These are phyloP conservation scores for Catamblyrhynchus diadema DNA, from an alignment of 2,797 vertebrate genomes.

Conservation along the genomic window DNA sequence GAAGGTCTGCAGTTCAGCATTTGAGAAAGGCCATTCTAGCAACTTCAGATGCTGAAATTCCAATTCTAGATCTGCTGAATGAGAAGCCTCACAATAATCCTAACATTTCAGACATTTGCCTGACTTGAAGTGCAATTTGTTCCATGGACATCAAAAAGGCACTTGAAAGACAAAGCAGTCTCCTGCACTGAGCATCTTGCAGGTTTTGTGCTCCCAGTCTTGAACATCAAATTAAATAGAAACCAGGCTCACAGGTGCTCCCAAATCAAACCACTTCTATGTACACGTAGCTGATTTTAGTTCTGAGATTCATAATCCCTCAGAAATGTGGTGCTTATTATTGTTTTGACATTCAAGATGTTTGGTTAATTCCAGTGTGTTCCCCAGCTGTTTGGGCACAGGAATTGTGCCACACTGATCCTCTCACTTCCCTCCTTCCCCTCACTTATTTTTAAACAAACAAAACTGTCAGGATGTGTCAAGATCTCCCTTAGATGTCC, in stretches of 20 bases:
- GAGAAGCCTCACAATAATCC: not conserved
- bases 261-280: not conserved
- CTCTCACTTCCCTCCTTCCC: not conserved
- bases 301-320: not conserved
- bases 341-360: not conserved
- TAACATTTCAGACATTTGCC: not conserved
- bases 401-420: rapidly evolving
- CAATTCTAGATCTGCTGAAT: not conserved
- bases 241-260: not conserved
- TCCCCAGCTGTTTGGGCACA: not conserved
- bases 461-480: not conserved
- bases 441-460: not conserved
- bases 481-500: not conserved
- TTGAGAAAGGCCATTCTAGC: not conserved
- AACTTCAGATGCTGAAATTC: not conserved
- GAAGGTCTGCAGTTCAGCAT: not conserved
- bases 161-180: not conserved
- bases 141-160: not conserved
- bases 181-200: not conserved
- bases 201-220: not conserved
- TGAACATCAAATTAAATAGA: not conserved
- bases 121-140: not conserved
- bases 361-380: not conserved
- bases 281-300: not conserved
- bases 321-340: not conserved